Evolutionary conservation across 2,113 vertebrate species (phyloP).

Genomic region (Blennius ocellaris): DNA sequence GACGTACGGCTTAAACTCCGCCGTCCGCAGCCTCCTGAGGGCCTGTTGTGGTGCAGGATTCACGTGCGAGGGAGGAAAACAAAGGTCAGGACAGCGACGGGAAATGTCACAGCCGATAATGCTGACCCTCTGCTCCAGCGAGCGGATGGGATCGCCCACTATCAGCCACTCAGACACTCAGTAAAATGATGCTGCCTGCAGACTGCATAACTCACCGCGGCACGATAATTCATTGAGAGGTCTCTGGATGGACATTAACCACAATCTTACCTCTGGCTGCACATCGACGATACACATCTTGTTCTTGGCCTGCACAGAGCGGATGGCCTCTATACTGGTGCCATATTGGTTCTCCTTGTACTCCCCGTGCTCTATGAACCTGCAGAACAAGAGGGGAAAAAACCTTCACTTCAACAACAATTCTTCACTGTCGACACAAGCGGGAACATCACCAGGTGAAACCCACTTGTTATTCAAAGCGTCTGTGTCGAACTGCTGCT

Average conservation of each 20-base stretch:
- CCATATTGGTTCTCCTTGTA: constrained; percentile 96
- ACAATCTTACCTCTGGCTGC: constrained; percentile 88
- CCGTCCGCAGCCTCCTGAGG: constrained; percentile 89
- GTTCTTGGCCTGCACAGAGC: constrained; percentile 91
- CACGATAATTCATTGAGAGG: background rate
- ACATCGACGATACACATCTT: constrained; percentile 96
- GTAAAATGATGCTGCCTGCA: constrained; percentile 20
- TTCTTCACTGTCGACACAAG: background rate
- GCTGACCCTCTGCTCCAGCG: background rate
- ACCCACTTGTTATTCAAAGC: constrained; percentile 92
- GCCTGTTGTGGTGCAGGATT: constrained; percentile 80
- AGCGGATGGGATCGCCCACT: constrained; percentile 6
- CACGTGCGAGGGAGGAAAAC: constrained; percentile 8
- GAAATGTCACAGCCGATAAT: constrained; percentile 5
- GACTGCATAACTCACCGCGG: background rate
- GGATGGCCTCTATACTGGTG: constrained; percentile 95
- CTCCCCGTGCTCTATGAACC: constrained; percentile 95
- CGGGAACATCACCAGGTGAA: background rate
- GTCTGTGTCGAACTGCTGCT: constrained; percentile 92
- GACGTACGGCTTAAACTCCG: constrained; percentile 94
- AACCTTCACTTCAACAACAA: background rate
- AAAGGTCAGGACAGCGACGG: constrained; percentile 1
- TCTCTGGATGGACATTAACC: background rate
- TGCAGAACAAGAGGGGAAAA: constrained; percentile 56
- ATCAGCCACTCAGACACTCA: constrained; percentile 5